A percentile compares a stretch with the other conserved stretches of the same genome.
Evolutionary conservation across 2,797 vertebrate species (phyloP).

Genomic region (Sebastes dallii): DNA sequence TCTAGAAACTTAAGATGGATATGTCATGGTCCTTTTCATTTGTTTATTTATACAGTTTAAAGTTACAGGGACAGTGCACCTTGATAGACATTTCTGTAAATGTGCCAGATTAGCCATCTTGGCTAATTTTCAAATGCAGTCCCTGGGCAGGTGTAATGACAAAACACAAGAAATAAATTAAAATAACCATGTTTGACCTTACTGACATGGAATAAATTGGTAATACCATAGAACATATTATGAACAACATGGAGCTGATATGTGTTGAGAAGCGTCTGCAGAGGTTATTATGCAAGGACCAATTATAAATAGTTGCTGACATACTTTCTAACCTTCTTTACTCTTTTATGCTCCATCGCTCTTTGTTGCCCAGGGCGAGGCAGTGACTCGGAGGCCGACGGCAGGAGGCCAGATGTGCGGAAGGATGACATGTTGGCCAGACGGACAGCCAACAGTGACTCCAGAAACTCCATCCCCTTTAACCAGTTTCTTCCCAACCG

Average conservation of each 20-base stretch:
- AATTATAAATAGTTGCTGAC: conserved; percentile 10
- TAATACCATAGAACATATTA: neutral
- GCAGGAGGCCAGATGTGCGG: conserved; percentile 93
- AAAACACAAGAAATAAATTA: no score
- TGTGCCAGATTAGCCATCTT: no score
- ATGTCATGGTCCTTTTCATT: neutral
- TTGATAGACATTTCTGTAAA: no score
- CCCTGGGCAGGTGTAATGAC: no score
- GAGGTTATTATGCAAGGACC: neutral
- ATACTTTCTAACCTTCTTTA: conserved; percentile 3
- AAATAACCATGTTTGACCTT: neutral
- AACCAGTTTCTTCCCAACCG: conserved; percentile 99
- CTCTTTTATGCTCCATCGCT: neutral
- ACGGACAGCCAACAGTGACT: conserved; percentile 89
- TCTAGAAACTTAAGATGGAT: neutral
- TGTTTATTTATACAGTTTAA: no score
- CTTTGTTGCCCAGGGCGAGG: conserved; percentile 84
- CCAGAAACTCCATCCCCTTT: conserved; percentile 90
- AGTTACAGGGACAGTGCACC: no score
- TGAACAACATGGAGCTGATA: neutral
- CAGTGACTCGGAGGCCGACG: conserved; percentile 92
- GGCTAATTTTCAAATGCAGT: no score
- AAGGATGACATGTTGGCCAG: conserved; percentile 98
- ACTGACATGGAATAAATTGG: neutral
- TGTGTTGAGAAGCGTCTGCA: neutral